Evolutionary conservation across 2,888 invertebrate species (phyloP).

Genomic region (Cremastinae sp.): DNA sequence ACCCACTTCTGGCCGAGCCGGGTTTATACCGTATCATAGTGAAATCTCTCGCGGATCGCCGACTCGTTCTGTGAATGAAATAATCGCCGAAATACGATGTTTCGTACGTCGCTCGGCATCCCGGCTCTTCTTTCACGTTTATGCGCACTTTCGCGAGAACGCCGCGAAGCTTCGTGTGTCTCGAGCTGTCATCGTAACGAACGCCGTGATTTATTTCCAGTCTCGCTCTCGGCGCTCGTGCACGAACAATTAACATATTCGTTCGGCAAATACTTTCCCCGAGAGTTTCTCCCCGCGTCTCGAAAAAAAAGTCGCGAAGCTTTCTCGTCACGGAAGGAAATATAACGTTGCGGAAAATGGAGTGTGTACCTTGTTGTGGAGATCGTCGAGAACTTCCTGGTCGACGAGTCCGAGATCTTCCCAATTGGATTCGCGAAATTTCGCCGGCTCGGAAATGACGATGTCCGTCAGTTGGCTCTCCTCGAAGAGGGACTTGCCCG

Average conservation of each 20-base stretch:
- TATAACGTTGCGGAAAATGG: neutral
- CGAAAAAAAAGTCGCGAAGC: conserved; percentile 3
- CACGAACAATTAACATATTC: conserved; percentile 53
- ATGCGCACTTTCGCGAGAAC: too few species aligned
- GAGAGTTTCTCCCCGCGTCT: neutral
- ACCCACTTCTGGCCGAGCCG: conserved; percentile 68
- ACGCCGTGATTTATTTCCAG: conserved; percentile 48
- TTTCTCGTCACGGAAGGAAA: conserved; percentile 6
- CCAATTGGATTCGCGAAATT: conserved; percentile 80
- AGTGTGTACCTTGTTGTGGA: conserved; percentile 86
- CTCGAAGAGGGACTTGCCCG: conserved; percentile 14
- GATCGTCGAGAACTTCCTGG: conserved; percentile 84
- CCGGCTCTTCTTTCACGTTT: neutral
- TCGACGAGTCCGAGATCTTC: conserved; percentile 85
- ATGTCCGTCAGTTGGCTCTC: conserved; percentile 36
- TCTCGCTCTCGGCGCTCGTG: conserved; percentile 22
- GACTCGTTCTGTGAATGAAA: conserved; percentile 63
- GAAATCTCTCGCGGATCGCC: conserved; percentile 67
- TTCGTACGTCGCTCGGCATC: conserved; percentile 44
- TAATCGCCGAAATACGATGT: conserved; percentile 53
- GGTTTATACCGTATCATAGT: conserved; percentile 70
- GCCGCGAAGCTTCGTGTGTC: conserved; percentile 12
- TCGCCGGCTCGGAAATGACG: conserved; percentile 60
- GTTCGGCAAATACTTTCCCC: conserved; percentile 49
- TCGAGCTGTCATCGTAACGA: conserved; percentile 57